These are phyloP conservation scores for Ophioderma brevispina DNA, from an alignment of 35 echinoderm and acorn worm species.

Conservation along the genomic window DNA sequence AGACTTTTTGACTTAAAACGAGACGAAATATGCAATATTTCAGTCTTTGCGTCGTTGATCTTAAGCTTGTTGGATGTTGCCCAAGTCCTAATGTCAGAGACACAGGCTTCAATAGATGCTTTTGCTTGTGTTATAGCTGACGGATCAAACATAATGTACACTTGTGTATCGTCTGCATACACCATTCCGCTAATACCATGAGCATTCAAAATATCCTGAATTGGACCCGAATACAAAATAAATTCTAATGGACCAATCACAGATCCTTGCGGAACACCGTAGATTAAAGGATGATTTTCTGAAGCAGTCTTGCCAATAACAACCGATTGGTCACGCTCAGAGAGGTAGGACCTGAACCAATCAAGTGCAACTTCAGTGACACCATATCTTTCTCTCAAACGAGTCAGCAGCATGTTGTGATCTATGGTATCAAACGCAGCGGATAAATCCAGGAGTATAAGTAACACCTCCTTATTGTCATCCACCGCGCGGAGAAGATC, in stretches of 20 bases:
- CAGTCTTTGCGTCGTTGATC: too few relatives aligned
- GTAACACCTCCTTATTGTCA: constrained; percentile 14
- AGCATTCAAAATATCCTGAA: not conserved
- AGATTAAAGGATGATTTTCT: not conserved
- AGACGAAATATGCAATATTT: too few relatives aligned
- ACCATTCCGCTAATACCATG: too few relatives aligned
- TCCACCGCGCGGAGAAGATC: constrained; percentile 33
- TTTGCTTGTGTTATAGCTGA: too few relatives aligned
- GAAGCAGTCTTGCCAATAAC: not conserved
- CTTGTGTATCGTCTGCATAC: too few relatives aligned
- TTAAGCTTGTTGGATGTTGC: too few relatives aligned
- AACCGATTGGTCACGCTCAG: not conserved
- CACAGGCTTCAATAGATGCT: too few relatives aligned
- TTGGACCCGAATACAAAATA: not conserved
- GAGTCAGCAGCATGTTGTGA: constrained; percentile 7
- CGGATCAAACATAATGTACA: too few relatives aligned
- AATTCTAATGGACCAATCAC: not conserved
- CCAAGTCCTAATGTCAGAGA: too few relatives aligned
- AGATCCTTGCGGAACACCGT: too few relatives aligned
- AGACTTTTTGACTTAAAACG: too few relatives aligned
- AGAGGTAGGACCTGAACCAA: constrained; percentile 37
- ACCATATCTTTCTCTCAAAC: constrained; percentile 44
- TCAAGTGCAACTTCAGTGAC: constrained; percentile 29
- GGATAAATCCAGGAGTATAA: constrained; percentile 40
- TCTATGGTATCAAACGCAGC: constrained; percentile 68